phyloP scores from a whole-genome alignment of 1,140 invertebrate species.

The Acyrthosiphon pisum region DNA sequence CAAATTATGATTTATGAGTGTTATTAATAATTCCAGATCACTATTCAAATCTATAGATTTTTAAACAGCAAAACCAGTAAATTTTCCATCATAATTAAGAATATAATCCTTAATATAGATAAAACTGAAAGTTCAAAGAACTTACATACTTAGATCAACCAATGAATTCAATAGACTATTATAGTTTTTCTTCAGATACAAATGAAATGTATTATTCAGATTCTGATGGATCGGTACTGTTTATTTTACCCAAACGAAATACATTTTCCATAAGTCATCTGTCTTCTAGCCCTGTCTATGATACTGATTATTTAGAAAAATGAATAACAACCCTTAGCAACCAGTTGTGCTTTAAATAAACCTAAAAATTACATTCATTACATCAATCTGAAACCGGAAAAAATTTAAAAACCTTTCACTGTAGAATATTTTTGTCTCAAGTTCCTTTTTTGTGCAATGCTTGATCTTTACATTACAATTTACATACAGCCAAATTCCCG shows the following conservation, averaged over 20 bases:
- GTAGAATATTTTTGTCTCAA: constrained; percentile 46
- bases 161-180: background rate
- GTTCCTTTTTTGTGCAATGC: background rate
- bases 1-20: background rate
- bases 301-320: background rate
- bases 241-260: background rate
- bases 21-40: background rate
- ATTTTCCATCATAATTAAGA: background rate
- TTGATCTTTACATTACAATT: constrained; percentile 16
- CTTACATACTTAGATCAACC: background rate
- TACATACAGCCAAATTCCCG: background rate
- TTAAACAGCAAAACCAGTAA: background rate
- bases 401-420: constrained; percentile 11
- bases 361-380: background rate
- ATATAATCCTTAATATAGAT: background rate
- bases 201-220: constrained; percentile 27
- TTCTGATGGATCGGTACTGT: background rate
- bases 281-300: background rate
- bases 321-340: background rate
- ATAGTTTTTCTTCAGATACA: background rate
- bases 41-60: background rate
- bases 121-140: background rate
- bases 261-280: background rate
- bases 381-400: background rate
- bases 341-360: background rate